Evolutionary conservation across 2,113 vertebrate genomes (phyloP), one percentile per base, ranked within the genome.

Genomic region (Chaetorhynchus papuensis): DNA sequence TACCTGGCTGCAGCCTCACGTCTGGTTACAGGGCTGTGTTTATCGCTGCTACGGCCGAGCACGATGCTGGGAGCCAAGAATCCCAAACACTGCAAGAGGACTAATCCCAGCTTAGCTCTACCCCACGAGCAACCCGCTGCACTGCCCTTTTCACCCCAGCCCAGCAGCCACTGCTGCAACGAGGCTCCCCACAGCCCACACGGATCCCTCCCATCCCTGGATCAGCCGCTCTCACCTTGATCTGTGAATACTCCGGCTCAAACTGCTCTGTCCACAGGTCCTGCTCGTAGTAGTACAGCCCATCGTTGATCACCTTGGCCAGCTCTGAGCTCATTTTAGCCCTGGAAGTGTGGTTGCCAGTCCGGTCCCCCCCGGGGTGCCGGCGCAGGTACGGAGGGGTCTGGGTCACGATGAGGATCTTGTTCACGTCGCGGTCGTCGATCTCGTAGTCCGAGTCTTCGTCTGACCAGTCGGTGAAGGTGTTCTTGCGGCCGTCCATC

Each of bases 331-430:
- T 98, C 94, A 99, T 99, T 97, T 99, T 99, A 92, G 99, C 98
- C 54, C 99, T 98, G 0, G 99, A 99, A 1, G 98, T 98, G 96
- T 99, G 99, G 94, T 99, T 98, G 44, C 99, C 99, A 1, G 99
- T 99, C 75, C 99, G 98, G 95, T 99, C 99, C 9, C 99, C 99
- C 0, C 99, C 99, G 0, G 99, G 99, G 37, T 99, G 99, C 83
- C 99, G 99, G 87, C 99, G 98, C 96, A 99, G 98, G 89, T 99
- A 99, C 1, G 99, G 99, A 14, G 99, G 99, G 0, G 99, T 99
- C 97, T 99, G 99, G 0, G 99, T 99, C 89, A 99, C 99, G 2
- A 99, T 99, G 23, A 99, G 98, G 96, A 99, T 99, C 98, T 99
- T 99, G 98, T 99, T 99, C 93, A 99, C 99, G 15, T 99, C 99